Base-by-base conservation (phyloP, 92 coral and sea anemone genomes). In the Plumapathes pennacea region DNA sequence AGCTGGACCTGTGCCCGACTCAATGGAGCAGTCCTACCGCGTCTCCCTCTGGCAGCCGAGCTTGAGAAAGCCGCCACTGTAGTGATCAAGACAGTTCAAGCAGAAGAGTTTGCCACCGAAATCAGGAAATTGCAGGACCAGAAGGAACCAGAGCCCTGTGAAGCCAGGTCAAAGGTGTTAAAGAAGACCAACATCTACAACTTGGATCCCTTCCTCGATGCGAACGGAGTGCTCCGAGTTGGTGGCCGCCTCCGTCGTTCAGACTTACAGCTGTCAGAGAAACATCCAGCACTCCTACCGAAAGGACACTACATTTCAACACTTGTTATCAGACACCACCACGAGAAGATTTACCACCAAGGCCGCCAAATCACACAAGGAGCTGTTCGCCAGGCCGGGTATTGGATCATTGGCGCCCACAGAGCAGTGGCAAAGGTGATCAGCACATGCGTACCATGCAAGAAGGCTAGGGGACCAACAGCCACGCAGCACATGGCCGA, bases 301-400 rank as follows among this genome's bases (percentile, higher is more conserved):
- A 55, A 34, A 19, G 44, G 32, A 33, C 11, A 34, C 7, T 28
- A 55, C 37, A 17, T 55, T 4, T 13, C 62, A 4, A 10, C 33
- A 10, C 10, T 55, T 10, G 25, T 34, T 13, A 34, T 55, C 11
- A 9, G 32, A 1, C 62, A 55, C 62, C 38, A 3, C 15, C 62
- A 32, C 27, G 62, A 55, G 18, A 32, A 32, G 17, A 34, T 13
- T 5, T 38, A 55, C 48, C 62, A 55, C 32, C 47, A 32, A 19
- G 62, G 62, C 13, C 38, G 76, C 1, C 40, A 13, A 10, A 55
- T 68, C 2, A 33, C 68, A 0, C 69, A 68, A 5, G 55, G 76
- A 4, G 69, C 57, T n/a, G 37, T 69, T 3, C 30, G 67, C 4
- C 73, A 66, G 38, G 73, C 73, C 1, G 73, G 73, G 40, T 66